phyloP scores from a whole-genome alignment of 1,140 invertebrate genomes.

The Eriocheir sinensis region DNA sequence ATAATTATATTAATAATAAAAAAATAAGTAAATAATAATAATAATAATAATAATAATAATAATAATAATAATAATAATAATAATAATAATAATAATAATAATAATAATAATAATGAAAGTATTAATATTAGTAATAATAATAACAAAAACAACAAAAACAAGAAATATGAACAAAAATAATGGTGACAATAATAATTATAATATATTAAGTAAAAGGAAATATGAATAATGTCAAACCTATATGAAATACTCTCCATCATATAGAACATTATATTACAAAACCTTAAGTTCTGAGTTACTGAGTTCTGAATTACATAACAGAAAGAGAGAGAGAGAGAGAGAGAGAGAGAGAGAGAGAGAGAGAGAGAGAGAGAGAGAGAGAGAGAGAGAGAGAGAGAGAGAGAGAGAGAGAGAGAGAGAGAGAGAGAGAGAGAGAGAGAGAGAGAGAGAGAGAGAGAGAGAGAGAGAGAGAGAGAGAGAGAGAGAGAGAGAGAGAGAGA shows the following conservation, averaged over 20 bases:
- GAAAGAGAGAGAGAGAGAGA: too few relatives aligned
- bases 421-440: neutral
- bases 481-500: neutral
- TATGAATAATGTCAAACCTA: too few relatives aligned
- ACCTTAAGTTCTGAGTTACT: too few relatives aligned
- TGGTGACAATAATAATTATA: neutral
- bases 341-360: too few relatives aligned
- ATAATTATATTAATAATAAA: neutral
- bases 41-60: neutral
- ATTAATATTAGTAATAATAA: too few relatives aligned
- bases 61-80: neutral
- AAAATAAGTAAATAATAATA: neutral
- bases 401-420: neutral
- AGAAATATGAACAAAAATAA: neutral
- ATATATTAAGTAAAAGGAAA: too few relatives aligned
- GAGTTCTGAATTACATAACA: too few relatives aligned
- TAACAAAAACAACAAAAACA: neutral
- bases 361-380: too few relatives aligned
- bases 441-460: too few relatives aligned
- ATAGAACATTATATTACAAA: too few relatives aligned
- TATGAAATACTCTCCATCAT: too few relatives aligned
- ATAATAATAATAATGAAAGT: neutral
- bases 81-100: neutral
- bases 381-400: too few relatives aligned
- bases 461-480: slow-evolving; percentile 31